Base-by-base conservation (phyloP, 2,113 vertebrate species). In the Sylvilagus bachmani region DNA sequence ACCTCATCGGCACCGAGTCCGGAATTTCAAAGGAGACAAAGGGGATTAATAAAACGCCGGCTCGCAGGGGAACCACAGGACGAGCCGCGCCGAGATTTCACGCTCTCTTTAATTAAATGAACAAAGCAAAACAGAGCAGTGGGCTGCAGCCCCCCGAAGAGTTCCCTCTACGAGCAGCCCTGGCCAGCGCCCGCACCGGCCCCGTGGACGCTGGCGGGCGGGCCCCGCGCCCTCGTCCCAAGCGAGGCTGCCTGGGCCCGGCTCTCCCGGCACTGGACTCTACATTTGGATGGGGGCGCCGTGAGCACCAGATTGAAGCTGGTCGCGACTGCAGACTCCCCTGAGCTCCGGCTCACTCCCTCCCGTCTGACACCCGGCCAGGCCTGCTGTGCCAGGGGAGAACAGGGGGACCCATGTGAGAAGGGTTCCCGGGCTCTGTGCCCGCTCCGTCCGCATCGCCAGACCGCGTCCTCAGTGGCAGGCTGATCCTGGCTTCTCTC, bases 281-380 rank as follows among this genome's bases (percentile, higher is more conserved):
- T 99, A 99, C 99, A 99, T 99, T 99, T 99, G 99, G 99, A 99
- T 99, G 99, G 99, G 99, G 99, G 99, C 99, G 99, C 99, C 99
- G 99, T 99, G 99, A 99, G 96, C 82, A 94, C 97, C 98, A 99
- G 99, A 99, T 99, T 99, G 99, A 99, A 99, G 99, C 98, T 93
- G 96, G 98, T 98, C 98, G 98, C 44, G 44, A 44, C 6, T 44
- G 5, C 44, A 44, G 44, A 44, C 44, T 99, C 98, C 98, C 93
- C 98, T 99, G 99, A 99, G 99, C 99, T 99, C 98, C 99, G 99
- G 99, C 97, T 14, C 97, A 98, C 98, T 99, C 99, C 98, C 97
- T 93, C 99, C 98, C 99, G 99, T 99, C 99, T 99, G 98, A 99
- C 99, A 99, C 99, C 97, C 97, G 97, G 44, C 44, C 44, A 44